Percentiles rank a stretch among this genome's conserved stretches.
Evolutionary conservation across 2,888 invertebrate genomes (phyloP).

Genomic region (Sminthurides aquaticus): DNA sequence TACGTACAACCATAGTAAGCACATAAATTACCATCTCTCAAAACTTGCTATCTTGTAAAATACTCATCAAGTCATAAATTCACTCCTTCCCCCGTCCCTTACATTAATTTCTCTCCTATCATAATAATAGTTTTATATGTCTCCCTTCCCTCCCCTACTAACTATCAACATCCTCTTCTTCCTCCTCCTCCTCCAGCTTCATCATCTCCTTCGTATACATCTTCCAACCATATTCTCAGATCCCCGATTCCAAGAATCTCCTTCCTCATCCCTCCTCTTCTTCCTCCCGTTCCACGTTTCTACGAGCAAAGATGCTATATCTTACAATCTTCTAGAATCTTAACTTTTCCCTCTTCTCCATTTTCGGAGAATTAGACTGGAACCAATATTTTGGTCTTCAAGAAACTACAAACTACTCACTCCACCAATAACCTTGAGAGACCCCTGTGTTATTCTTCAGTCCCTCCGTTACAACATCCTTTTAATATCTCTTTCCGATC

Average conservation of each 20-base stretch:
- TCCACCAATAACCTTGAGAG: too few species aligned
- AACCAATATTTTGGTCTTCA: too few species aligned
- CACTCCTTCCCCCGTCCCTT: background rate
- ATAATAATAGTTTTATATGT: background rate
- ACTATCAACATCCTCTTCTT: background rate
- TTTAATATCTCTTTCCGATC: too few species aligned
- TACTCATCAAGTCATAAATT: background rate
- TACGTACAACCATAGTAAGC: background rate
- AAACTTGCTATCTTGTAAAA: background rate
- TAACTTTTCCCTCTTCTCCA: too few species aligned
- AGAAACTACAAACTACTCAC: too few species aligned
- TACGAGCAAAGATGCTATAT: too few species aligned
- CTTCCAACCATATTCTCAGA: background rate
- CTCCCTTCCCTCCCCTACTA: background rate
- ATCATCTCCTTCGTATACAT: background rate
- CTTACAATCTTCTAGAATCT: too few species aligned
- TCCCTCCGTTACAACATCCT: too few species aligned
- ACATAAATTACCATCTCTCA: background rate
- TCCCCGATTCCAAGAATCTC: background rate
- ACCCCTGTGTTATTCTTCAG: too few species aligned
- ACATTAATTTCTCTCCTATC: background rate
- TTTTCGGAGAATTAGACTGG: too few species aligned
- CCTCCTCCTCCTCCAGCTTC: background rate
- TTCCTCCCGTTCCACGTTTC: background rate
- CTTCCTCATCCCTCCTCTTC: background rate